phyloP scores from a whole-genome alignment of 1,140 invertebrate species.

The Macrotrachela quadricornifera region DNA sequence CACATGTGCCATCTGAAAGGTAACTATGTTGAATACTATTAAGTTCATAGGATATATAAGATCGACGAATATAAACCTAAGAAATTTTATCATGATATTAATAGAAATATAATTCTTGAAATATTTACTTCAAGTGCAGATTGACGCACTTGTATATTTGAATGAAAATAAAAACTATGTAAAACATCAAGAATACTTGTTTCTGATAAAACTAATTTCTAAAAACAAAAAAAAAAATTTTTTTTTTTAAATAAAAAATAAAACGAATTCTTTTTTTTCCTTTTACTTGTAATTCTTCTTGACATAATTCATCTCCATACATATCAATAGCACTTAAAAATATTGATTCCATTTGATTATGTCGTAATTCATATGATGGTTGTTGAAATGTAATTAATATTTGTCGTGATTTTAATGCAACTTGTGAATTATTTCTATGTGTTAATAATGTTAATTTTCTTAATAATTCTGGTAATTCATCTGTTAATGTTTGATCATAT shows the following conservation, averaged over 20 bases:
- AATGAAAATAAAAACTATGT: conserved; percentile 94
- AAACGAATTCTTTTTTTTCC: not conserved
- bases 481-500: conserved; percentile 80
- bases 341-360: conserved; percentile 60
- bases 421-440: conserved; percentile 75
- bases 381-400: conserved; percentile 22
- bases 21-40: conserved; percentile 18
- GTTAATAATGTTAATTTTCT: conserved; percentile 81
- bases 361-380: not conserved
- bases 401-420: conserved; percentile 68
- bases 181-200: conserved; percentile 94
- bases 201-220: conserved; percentile 78
- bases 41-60: conserved; percentile 81
- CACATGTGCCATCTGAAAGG: conserved; percentile 48
- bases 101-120: no score
- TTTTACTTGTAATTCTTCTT: conserved; percentile 57
- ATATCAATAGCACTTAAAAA: conserved; percentile 91
- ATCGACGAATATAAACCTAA: conserved; percentile 53
- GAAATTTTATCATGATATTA: no score
- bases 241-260: no score
- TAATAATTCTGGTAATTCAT: conserved; percentile 72
- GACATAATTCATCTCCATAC: conserved; percentile 91
- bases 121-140: conserved; percentile 57
- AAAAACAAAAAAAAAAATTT: no score
- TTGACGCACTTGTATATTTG: conserved; percentile 64